phyloP scores from a whole-genome alignment of 2,113 vertebrate species.

The Ceratotherium simum region DNA sequence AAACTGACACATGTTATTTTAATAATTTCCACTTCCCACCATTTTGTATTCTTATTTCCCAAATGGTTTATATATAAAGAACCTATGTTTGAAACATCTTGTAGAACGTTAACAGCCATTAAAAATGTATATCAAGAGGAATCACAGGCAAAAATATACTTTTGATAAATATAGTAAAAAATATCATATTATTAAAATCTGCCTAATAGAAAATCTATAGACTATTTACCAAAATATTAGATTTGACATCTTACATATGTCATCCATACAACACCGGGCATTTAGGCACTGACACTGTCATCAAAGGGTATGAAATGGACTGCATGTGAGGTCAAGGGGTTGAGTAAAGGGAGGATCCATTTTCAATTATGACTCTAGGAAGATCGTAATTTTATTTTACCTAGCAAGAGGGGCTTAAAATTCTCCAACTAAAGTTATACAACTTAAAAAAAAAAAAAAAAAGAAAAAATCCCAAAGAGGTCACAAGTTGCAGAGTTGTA shows the following conservation, averaged over 20 bases:
- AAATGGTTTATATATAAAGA: neutral
- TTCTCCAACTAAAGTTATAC: conserved; percentile 13
- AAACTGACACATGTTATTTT: conserved; percentile 15
- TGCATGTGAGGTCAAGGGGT: neutral
- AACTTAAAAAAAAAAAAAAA: neutral
- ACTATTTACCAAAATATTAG: conserved; percentile 9
- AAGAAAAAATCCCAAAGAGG: neutral
- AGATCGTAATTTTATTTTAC: conserved; percentile 38
- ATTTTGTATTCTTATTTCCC: conserved; percentile 44
- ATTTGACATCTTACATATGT: neutral
- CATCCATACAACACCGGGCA: neutral
- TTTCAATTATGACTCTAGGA: conserved; percentile 20
- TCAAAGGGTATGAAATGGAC: neutral
- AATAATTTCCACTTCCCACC: neutral
- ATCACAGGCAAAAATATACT: neutral
- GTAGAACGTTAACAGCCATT: neutral
- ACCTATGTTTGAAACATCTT: neutral
- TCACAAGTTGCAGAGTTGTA: neutral
- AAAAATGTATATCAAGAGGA: neutral
- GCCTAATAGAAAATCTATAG: neutral
- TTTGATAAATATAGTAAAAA: neutral
- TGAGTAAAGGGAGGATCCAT: neutral
- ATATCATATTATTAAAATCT: neutral
- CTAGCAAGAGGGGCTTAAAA: neutral
- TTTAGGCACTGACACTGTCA: neutral